These are phyloP conservation scores for Pocillopora verrucosa DNA, from an alignment of 64 coral and sea anemone genomes.

Conservation along the genomic window DNA sequence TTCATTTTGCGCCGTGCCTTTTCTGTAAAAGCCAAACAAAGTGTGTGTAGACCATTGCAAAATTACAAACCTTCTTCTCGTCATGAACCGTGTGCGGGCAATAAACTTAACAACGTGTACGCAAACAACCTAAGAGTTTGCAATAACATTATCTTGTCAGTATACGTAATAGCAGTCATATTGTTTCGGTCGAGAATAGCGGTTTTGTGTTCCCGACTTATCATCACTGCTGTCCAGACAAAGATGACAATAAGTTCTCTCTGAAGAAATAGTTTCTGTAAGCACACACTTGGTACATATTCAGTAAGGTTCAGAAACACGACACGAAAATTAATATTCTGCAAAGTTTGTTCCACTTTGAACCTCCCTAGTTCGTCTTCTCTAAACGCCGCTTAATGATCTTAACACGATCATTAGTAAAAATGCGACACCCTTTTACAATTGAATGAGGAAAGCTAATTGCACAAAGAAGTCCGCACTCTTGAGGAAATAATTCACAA, in stretches of 20 bases:
- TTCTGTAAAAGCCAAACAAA: background rate
- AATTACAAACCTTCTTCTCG: background rate
- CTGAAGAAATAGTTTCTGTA: background rate
- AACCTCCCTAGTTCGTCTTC: background rate
- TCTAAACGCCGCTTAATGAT: constrained; percentile 7
- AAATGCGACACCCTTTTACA: background rate
- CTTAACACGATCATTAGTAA: constrained; percentile 23
- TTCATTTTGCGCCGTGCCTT: background rate
- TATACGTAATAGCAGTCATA: background rate
- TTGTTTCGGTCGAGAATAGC: background rate
- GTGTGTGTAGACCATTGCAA: background rate
- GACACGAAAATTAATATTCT: too few relatives aligned
- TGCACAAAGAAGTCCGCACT: constrained; percentile 35
- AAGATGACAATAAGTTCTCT: background rate
- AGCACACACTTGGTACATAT: background rate
- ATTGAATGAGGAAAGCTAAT: constrained; percentile 41
- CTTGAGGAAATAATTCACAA: constrained; percentile 12
- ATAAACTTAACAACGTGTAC: background rate
- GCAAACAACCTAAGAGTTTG: background rate
- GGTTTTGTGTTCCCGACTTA: background rate
- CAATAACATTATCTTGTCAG: background rate
- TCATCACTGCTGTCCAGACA: background rate
- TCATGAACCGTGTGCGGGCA: background rate
- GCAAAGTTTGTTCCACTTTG: background rate
- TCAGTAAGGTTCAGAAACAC: background rate